Base-by-base conservation (phyloP, 2,888 invertebrate genomes). In the Bombylius major region DNA sequence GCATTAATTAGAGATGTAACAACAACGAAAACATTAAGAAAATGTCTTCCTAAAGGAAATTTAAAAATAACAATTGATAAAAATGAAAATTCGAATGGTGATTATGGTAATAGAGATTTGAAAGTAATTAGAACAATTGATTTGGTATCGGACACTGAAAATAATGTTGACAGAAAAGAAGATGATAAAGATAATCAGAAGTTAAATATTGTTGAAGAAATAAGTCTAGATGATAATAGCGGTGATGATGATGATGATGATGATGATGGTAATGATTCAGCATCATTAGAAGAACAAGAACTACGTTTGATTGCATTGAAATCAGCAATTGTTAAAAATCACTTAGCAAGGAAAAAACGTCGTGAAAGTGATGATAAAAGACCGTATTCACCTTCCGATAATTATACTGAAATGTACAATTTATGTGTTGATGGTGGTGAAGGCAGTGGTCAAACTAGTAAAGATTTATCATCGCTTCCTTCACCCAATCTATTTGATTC, bases 301-400 rank as follows among this genome's bases (percentile, higher is more conserved):
- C 51, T 74, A n/a, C 68, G 74, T 49, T 63, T 74, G 2, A 70
- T 72, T 53, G 74, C 74, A 0, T 61, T 74, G 0, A 73, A 74
- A 53, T 74, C 74, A 1, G 74, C 73, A 0, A 65, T 73, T 6
- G 56, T 74, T 4, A 70, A 69, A 50, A 74, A 74, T 51, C 70
- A 70, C 58, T 61, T 66, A 57, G 68, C 67, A 1, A 66, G 73
- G 5, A 69, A 74, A 56, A 71, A 69, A 57, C 68, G 72, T 0
- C 57, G 58, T 36, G 52, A 59, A 52, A 69, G 69, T 53, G 71
- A 71, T 0, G 69, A 69, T 45, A 58, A 55, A 53, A 64, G 67
- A 4, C 74, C 74, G 2, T 74, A 74, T 57, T 75, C 74, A 0
- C 74, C 74, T 9, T 72, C 74, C 5, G 74, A 74, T 59, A 42